A percentile compares a stretch with the other conserved stretches of the same genome.
phyloP scores from a whole-genome alignment of 2,797 vertebrate genomes.

The Coluber constrictor region DNA sequence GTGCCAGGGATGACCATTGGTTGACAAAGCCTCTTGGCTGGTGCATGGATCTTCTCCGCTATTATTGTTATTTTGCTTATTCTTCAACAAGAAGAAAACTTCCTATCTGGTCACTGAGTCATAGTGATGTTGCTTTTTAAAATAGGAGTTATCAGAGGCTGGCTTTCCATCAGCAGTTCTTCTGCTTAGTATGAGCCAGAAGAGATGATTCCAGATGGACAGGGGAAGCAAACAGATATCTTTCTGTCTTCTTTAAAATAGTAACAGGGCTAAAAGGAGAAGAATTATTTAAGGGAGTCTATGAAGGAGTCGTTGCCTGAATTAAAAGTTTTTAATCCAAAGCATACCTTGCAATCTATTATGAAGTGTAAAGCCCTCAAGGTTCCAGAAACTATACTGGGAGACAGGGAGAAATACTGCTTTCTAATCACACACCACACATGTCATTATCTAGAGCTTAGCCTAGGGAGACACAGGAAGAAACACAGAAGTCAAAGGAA shows the following conservation, averaged over 20 bases:
- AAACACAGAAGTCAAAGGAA: neutral
- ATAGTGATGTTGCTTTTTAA: neutral
- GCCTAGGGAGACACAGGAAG: constrained; percentile 5
- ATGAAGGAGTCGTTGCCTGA: neutral
- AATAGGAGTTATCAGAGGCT: neutral
- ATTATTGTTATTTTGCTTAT: neutral
- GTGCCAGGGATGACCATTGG: neutral
- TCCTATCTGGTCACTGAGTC: neutral
- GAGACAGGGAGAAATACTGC: neutral
- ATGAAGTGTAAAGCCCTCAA: neutral
- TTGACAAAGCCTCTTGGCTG: neutral
- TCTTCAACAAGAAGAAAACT: neutral
- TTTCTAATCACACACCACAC: constrained; percentile 4
- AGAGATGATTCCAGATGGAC: neutral
- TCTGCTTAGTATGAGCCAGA: neutral
- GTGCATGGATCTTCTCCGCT: neutral
- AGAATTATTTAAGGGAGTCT: neutral
- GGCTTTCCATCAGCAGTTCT: neutral
- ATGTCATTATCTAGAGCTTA: constrained; percentile 3
- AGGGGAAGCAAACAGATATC: neutral
- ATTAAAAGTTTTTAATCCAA: neutral
- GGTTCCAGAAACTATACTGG: neutral
- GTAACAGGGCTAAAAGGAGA: neutral
- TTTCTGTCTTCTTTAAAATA: neutral
- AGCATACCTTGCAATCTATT: neutral